Conservation (phyloP, 2,113 vertebrate species). For the Megalops atlanticus region DNA sequence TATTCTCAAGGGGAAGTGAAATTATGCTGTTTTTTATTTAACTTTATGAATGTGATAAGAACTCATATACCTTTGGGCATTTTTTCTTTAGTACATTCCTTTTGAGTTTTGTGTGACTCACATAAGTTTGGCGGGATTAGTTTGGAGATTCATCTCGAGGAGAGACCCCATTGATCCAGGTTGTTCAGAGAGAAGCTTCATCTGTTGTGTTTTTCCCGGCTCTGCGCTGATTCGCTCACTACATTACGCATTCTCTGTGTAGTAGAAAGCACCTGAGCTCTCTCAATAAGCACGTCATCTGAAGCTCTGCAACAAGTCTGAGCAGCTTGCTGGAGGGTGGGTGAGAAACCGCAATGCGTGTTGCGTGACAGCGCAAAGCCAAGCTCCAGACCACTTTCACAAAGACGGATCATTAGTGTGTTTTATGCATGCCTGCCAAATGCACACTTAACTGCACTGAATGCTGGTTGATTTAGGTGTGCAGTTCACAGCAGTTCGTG, state of each 20-base stretch:
- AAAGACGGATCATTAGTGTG: background rate
- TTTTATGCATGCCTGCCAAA: background rate
- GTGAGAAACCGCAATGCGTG: background rate
- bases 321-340: background rate
- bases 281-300: background rate
- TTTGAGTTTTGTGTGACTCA: background rate
- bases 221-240: background rate
- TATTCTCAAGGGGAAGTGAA: background rate
- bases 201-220: background rate
- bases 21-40: background rate
- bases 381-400: too few species aligned
- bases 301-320: background rate
- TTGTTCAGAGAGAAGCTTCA: background rate
- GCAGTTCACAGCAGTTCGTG: background rate
- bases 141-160: conserved; percentile 2
- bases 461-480: background rate
- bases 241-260: background rate
- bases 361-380: background rate
- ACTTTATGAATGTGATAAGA: background rate
- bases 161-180: background rate
- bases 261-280: background rate
- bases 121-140: background rate
- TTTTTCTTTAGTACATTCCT: background rate
- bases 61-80: background rate
- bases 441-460: conserved; percentile 6